phyloP scores from a whole-genome alignment of 2,888 invertebrate species.

The Caradrina kadenii region DNA sequence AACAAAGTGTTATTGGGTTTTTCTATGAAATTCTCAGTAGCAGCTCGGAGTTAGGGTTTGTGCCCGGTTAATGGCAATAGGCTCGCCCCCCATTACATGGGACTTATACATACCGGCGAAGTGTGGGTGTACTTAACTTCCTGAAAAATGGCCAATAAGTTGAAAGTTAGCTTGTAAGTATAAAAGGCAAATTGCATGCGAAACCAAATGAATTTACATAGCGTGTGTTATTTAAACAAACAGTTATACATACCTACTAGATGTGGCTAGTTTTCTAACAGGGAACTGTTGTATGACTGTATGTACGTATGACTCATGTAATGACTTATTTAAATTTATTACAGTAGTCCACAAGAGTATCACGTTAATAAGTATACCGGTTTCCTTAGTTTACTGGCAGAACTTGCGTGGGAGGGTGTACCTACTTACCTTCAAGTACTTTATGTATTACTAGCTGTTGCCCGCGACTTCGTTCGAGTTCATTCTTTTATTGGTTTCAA shows the following conservation, averaged over 20 bases:
- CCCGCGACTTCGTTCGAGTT: too few relatives aligned
- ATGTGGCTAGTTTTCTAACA: constrained; percentile 8
- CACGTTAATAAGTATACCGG: not conserved
- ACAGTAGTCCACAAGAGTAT: constrained; percentile 5
- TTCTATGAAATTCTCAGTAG: too few relatives aligned
- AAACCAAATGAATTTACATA: not conserved
- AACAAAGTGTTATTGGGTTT: too few relatives aligned
- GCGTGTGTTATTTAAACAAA: constrained; percentile 1
- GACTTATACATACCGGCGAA: too few relatives aligned
- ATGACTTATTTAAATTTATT: constrained; percentile 46
- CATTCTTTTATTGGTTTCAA: too few relatives aligned
- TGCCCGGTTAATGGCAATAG: too few relatives aligned
- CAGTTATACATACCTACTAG: not conserved
- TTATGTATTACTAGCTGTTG: not conserved
- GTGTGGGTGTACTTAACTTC: too few relatives aligned
- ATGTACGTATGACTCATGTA: constrained; percentile 27
- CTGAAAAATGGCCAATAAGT: too few relatives aligned
- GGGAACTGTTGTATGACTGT: not conserved
- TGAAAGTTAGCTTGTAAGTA: too few relatives aligned
- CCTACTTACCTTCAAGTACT: not conserved
- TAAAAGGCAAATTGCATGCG: not conserved
- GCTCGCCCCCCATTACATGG: too few relatives aligned
- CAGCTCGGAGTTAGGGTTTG: too few relatives aligned
- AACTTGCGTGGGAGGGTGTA: constrained; percentile 30
- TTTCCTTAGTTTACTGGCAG: constrained; percentile 9